Evolutionary conservation across 2,888 invertebrate species (phyloP).

Genomic region (Limnephilus lunatus): DNA sequence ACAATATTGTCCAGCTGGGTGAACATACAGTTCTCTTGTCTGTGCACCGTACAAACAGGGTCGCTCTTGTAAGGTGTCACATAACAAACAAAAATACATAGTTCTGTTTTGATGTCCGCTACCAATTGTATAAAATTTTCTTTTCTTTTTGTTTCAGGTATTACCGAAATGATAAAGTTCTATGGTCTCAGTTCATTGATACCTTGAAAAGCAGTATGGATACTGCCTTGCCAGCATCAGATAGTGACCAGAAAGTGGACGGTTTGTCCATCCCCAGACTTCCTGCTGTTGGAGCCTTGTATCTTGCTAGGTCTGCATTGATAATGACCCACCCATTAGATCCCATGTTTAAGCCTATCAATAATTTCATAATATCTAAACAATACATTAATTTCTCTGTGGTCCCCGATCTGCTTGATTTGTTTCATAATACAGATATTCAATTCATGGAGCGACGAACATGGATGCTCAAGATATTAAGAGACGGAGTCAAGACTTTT

Average conservation of each 20-base stretch:
- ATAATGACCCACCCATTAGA: slow-evolving; percentile 86
- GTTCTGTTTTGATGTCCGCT: neutral
- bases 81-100: too few relatives aligned
- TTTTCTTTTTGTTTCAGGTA: slow-evolving; percentile 70
- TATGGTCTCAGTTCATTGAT: slow-evolving; percentile 83
- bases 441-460: slow-evolving; percentile 82
- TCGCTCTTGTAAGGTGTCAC: too few relatives aligned
- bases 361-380: slow-evolving; percentile 87
- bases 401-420: slow-evolving; percentile 92
- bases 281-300: slow-evolving; percentile 81
- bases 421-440: slow-evolving; percentile 88
- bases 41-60: too few relatives aligned
- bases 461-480: slow-evolving; percentile 88
- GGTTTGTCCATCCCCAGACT: slow-evolving; percentile 74
- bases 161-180: slow-evolving; percentile 80
- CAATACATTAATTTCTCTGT: slow-evolving; percentile 85
- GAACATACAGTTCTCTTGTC: too few relatives aligned
- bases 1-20: too few relatives aligned
- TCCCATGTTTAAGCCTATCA: slow-evolving; percentile 87
- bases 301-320: slow-evolving; percentile 83
- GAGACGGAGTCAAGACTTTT: slow-evolving; percentile 86
- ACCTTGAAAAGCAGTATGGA: slow-evolving; percentile 81
- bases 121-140: neutral
- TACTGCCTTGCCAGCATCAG: slow-evolving; percentile 69
- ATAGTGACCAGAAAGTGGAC: slow-evolving; percentile 66